Base-by-base conservation (phyloP, 2,113 vertebrate species). In the Cyprinodon tularosa region DNA sequence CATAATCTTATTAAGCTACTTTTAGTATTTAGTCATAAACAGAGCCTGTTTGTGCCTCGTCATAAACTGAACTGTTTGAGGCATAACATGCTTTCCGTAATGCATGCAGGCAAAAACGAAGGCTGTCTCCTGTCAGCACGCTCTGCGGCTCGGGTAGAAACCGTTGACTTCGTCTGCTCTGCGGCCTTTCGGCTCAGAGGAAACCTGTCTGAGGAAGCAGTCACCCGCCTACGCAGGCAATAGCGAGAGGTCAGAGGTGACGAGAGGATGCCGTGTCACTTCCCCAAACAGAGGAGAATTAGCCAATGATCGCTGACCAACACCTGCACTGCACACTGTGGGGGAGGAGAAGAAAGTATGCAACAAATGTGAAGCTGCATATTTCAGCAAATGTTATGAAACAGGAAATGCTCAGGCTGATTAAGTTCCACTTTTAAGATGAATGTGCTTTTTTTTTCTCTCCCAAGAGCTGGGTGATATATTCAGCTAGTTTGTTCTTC, bases 141-240 rank as follows among this genome's bases (percentile, higher is more conserved):
- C 47, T 62, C 10, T 48, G 2, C 39, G 39, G 1, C 11, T 50
- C 38, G 39, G 1, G 3, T 63, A 17, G 11, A 73, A 68, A 67
- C 47, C 42, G 57, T 12, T 40, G 63, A 76, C 62, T 63, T 62
- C 11, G 12, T 29, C 70, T 47, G 17, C 38, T 15, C 29, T 70
- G 12, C 5, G 60, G 66, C 59, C 47, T n/a, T 42, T 71, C 37
- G 66, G 72, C 14, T 73, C 20, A 3, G 62, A 66, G 73, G 39
- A 62, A 60, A 66, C 5, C 22, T 80, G 37, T 71, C 48, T 62
- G 78, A 88, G 81, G 85, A 88, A 88, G 83, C 77, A 20, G 74
- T 48, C 11, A 39, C 10, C 12, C 1, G 20, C 66, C 53, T 50
- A 62, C 29, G 4, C 3, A 50, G 17, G 40, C 40, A 42, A 42